Evolutionary conservation across 2,113 vertebrate genomes (phyloP).

Genomic region (mouse (Mus musculus)): DNA sequence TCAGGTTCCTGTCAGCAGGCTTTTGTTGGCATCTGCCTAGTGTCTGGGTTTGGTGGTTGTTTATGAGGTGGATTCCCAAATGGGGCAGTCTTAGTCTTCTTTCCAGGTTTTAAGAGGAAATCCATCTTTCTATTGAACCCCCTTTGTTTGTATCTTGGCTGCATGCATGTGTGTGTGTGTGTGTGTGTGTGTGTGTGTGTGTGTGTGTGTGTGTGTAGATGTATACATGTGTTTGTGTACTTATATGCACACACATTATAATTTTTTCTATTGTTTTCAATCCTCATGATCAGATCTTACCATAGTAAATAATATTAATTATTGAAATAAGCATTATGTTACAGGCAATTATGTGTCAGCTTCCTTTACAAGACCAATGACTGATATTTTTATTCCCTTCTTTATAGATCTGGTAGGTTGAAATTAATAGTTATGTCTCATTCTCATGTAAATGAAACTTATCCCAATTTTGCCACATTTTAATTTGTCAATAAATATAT

Average conservation of each 20-base stretch:
- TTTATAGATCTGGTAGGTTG: not conserved
- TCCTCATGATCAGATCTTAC: not conserved
- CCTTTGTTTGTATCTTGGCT: not conserved
- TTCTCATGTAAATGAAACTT: not conserved
- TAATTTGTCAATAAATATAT: not conserved
- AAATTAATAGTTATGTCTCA: not conserved
- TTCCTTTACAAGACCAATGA: not conserved
- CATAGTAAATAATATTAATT: too few species aligned
- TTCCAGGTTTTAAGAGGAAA: not conserved
- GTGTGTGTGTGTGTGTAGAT: not conserved
- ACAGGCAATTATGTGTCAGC: not conserved
- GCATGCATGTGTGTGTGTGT: not conserved
- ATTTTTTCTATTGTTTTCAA: not conserved
- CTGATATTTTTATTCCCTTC: not conserved
- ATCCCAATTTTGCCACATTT: not conserved
- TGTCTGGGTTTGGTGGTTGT: too few species aligned
- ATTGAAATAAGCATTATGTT: not conserved
- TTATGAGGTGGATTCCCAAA: too few species aligned
- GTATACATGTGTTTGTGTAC: not conserved
- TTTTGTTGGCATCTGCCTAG: too few species aligned
- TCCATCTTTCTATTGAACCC: not conserved
- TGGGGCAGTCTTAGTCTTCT: too few species aligned
- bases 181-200: not conserved
- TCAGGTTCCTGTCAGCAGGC: too few species aligned
- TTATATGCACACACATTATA: not conserved